Percentiles rank a stretch among this genome's conserved stretches.
Evolutionary conservation across 1,140 invertebrate genomes (phyloP).

Genomic region (Cotesia vestalis): DNA sequence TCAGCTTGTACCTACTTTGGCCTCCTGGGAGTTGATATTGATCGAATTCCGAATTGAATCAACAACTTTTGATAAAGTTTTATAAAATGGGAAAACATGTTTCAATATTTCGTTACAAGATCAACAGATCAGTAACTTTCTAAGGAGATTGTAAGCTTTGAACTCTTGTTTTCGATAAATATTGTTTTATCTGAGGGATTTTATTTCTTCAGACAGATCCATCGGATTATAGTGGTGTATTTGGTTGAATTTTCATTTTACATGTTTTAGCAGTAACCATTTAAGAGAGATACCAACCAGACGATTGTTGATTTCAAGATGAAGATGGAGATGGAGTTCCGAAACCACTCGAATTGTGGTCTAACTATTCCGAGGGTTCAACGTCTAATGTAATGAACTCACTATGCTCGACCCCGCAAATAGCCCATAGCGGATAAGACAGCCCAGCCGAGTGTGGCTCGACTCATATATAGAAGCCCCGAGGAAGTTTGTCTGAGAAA

Average conservation of each 20-base stretch:
- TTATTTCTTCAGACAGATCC: not conserved
- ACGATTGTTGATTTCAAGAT: slow-evolving; percentile 1
- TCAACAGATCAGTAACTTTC: not conserved
- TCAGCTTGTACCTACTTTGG: too few species aligned
- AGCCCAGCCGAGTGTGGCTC: too few species aligned
- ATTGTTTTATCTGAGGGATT: not conserved
- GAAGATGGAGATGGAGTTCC: slow-evolving; percentile 11
- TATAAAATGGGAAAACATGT: not conserved
- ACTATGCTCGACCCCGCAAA: slow-evolving; percentile 35
- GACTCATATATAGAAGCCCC: not conserved
- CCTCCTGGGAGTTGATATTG: slow-evolving; percentile 17
- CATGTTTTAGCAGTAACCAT: too few species aligned
- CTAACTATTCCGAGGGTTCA: slow-evolving; percentile 18
- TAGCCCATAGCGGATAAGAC: slow-evolving; percentile 5
- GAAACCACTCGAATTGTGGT: slow-evolving; percentile 36
- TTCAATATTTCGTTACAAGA: slow-evolving; percentile 9
- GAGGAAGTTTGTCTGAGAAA: not conserved
- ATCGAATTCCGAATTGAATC: not conserved
- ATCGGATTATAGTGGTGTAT: not conserved
- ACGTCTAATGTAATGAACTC: slow-evolving; percentile 43
- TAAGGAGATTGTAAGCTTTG: too few species aligned
- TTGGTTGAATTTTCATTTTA: too few species aligned
- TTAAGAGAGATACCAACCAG: too few species aligned
- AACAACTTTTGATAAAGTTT: slow-evolving; percentile 18
- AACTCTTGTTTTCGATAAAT: not conserved